Percentiles rank a stretch among this genome's conserved stretches.
Conservation (phyloP, 1,140 invertebrate genomes). For the Vanessa atalanta region DNA sequence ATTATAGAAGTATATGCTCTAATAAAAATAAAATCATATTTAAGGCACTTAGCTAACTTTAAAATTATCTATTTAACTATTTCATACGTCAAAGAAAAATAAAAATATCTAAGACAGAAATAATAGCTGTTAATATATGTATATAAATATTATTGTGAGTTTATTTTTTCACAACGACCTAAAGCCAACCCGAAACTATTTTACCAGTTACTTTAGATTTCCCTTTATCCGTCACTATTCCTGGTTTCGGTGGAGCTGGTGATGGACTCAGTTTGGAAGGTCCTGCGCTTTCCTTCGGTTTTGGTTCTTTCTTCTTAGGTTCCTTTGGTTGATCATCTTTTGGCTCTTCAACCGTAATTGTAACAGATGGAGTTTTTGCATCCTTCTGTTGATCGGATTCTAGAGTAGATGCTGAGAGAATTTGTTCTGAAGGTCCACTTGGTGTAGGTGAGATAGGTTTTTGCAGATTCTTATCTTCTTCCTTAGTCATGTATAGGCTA, state of each 20-base stretch:
- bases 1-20: background rate
- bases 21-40: background rate
- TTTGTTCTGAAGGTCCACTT: conserved; percentile 56
- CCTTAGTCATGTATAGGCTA: conserved; percentile 65
- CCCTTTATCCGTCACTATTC: conserved; percentile 78
- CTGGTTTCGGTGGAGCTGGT: conserved; percentile 51
- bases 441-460: conserved; percentile 68
- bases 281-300: conserved; percentile 39
- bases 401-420: conserved; percentile 60
- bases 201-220: conserved; percentile 86
- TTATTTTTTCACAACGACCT: conserved; percentile 31
- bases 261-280: conserved; percentile 35
- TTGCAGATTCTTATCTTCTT: conserved; percentile 63
- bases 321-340: conserved; percentile 26
- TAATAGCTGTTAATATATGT: background rate
- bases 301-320: conserved; percentile 37
- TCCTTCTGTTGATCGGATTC: conserved; percentile 54
- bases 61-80: background rate
- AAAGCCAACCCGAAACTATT: conserved; percentile 85
- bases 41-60: conserved; percentile 20
- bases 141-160: background rate
- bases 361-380: conserved; percentile 31
- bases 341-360: conserved; percentile 34
- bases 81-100: background rate
- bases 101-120: background rate